Conservation (phyloP, 2,888 invertebrate species). For the Pycnomerus fuliginosus region DNA sequence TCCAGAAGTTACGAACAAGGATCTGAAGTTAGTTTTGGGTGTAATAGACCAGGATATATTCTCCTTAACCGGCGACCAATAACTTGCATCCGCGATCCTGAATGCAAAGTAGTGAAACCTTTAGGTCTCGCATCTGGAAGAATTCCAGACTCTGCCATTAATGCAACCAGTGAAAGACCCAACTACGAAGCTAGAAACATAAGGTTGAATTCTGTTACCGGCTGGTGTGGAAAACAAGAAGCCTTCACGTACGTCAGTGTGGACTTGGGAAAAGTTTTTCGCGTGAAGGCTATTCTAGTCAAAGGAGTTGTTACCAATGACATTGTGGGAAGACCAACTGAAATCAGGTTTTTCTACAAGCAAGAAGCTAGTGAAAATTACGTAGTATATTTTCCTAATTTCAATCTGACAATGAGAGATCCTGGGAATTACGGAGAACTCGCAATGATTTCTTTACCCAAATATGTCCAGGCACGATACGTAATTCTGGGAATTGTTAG, state of each 20-base stretch:
- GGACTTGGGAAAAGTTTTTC: conserved; percentile 88
- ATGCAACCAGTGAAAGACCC: conserved; percentile 89
- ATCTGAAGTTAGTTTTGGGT: conserved; percentile 88
- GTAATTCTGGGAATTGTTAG: conserved; percentile 92
- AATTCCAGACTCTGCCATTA: conserved; percentile 93
- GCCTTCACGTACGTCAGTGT: conserved; percentile 95
- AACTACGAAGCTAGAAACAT: conserved; percentile 91
- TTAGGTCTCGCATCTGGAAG: conserved; percentile 87
- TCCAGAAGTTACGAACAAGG: conserved; percentile 85
- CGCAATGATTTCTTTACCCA: conserved; percentile 92
- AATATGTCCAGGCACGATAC: conserved; percentile 90
- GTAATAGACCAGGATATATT: conserved; percentile 89
- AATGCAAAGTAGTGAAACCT: conserved; percentile 90
- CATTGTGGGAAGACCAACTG: conserved; percentile 92
- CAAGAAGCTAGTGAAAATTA: conserved; percentile 92
- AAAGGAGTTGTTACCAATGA: conserved; percentile 95
- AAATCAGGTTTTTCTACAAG: conserved; percentile 96
- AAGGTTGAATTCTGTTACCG: conserved; percentile 87
- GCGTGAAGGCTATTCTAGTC: conserved; percentile 89
- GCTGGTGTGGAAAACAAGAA: conserved; percentile 97
- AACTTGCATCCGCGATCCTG: conserved; percentile 87
- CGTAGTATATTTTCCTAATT: conserved; percentile 96
- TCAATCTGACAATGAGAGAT: conserved; percentile 90
- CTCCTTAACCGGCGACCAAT: conserved; percentile 89
- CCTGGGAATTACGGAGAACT: conserved; percentile 97